Conservation (phyloP, 2,113 vertebrate species). For the Microcebus ravelobensis region DNA sequence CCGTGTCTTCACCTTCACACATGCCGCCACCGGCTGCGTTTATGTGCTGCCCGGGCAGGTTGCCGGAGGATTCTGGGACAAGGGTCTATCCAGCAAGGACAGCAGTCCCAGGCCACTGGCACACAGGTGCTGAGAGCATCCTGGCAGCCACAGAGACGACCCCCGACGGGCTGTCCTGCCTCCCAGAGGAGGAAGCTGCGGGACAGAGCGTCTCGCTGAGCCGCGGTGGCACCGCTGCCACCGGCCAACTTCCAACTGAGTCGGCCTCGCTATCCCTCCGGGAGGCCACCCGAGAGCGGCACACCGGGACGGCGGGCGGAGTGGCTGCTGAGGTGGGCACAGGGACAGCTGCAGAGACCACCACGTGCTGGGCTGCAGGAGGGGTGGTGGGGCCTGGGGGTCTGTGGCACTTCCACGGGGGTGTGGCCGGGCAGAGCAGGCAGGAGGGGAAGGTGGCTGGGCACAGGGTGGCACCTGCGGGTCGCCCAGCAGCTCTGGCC, state of each 20-base stretch:
- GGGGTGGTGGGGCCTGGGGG: background rate
- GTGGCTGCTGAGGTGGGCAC: background rate
- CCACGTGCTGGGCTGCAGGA: background rate
- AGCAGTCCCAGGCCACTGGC: background rate
- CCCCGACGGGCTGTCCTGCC: background rate
- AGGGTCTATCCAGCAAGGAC: too few relatives aligned
- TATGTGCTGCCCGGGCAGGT: background rate
- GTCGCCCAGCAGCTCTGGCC: background rate
- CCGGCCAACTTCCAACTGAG: background rate
- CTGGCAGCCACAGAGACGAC: background rate
- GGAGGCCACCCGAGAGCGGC: background rate
- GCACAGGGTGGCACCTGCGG: too few relatives aligned
- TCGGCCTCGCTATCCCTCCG: background rate
- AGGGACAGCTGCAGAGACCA: background rate
- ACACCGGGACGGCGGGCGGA: background rate
- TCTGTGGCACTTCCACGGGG: background rate
- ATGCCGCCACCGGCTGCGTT: too few relatives aligned
- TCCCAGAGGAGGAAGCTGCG: background rate
- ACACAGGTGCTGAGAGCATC: background rate
- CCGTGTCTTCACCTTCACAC: too few relatives aligned
- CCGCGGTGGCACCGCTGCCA: background rate
- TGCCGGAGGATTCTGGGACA: background rate
- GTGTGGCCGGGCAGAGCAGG: background rate
- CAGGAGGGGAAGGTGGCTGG: background rate
- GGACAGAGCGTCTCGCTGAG: background rate